Evolutionary conservation across 2,797 vertebrate genomes (phyloP).

Genomic region (Margarornis squamiger): DNA sequence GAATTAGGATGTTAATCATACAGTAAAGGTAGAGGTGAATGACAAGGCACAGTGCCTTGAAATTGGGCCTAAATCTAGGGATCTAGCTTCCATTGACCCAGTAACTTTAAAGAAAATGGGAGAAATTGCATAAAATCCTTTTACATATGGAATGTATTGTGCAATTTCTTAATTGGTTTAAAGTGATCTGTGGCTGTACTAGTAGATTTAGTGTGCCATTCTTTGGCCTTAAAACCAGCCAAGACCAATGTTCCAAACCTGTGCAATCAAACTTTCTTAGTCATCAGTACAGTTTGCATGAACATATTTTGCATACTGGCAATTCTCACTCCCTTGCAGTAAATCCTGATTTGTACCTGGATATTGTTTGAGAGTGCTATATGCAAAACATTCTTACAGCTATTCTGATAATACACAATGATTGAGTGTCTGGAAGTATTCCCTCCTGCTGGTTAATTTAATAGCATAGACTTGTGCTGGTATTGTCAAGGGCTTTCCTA

Average conservation of each 20-base stretch:
- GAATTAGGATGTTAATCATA: not conserved
- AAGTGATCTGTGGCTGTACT: not conserved
- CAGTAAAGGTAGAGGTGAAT: not conserved
- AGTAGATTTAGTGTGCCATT: not conserved
- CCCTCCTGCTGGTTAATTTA: not conserved
- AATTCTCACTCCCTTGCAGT: not conserved
- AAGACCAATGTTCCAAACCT: not conserved
- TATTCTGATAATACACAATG: not conserved
- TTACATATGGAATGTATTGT: not conserved
- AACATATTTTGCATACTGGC: not conserved
- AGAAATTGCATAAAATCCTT: not conserved
- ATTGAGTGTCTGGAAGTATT: not conserved
- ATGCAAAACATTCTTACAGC: not conserved
- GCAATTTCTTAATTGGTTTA: not conserved
- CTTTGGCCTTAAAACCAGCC: not conserved
- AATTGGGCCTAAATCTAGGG: not conserved
- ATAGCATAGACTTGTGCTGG: not conserved
- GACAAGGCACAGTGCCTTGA: not conserved
- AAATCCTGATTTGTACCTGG: not conserved
- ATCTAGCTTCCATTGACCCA: not conserved
- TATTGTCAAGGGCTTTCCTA: not conserved
- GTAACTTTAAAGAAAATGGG: not conserved
- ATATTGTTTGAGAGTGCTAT: not conserved
- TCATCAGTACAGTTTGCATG: not conserved
- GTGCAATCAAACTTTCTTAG: not conserved